phyloP scores from a whole-genome alignment of 2,797 vertebrate genomes.

The Rhinophrynus dorsalis region DNA sequence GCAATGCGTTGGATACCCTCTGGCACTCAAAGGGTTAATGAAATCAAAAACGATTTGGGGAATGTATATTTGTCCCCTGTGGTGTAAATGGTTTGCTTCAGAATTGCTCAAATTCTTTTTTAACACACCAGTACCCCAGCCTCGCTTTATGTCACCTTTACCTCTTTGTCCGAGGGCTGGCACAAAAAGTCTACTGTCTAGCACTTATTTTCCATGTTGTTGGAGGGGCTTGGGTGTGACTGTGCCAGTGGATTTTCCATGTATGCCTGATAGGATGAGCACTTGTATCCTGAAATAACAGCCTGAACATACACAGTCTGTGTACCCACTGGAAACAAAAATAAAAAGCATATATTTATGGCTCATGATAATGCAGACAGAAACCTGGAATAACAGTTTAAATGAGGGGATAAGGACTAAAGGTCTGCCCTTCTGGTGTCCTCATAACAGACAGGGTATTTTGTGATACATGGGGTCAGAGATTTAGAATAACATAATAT shows the following conservation, averaged over 20 bases:
- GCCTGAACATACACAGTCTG: background rate
- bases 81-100: too few relatives aligned
- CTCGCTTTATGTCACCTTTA: background rate
- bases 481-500: slow-evolving; percentile 11
- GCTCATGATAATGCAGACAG: background rate
- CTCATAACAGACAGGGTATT: background rate
- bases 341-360: slow-evolving; percentile 19
- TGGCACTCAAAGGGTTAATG: too few relatives aligned
- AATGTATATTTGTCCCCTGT: too few relatives aligned
- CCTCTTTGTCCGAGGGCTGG: background rate
- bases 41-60: too few relatives aligned
- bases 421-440: background rate
- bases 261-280: slow-evolving; percentile 16
- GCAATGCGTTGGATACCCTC: too few relatives aligned
- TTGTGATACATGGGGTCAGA: background rate
- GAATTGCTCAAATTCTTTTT: too few relatives aligned
- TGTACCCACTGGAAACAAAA: slow-evolving; percentile 24
- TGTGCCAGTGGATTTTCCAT: slow-evolving; percentile 36
- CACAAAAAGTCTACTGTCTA: background rate
- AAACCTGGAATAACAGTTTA: slow-evolving; percentile 18
- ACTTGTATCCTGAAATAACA: slow-evolving; percentile 39
- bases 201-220: slow-evolving; percentile 37
- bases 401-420: background rate
- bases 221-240: slow-evolving; percentile 2
- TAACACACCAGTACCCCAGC: too few relatives aligned